Evolutionary conservation across 1,140 invertebrate genomes (phyloP).

Genomic region (Diplogasteroides magnus): DNA sequence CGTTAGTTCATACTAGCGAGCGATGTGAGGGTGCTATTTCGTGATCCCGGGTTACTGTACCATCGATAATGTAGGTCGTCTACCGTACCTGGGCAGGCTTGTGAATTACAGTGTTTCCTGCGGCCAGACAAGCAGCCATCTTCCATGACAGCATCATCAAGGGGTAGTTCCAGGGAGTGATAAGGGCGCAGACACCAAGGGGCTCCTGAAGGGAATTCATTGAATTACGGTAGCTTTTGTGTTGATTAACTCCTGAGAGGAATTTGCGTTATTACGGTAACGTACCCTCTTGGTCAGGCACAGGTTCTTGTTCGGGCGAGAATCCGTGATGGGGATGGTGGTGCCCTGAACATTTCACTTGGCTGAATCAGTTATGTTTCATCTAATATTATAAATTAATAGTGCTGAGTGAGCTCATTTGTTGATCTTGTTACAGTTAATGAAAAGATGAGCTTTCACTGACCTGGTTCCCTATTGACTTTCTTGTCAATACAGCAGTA

Average conservation of each 20-base stretch:
- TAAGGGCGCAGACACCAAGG: constrained; percentile 68
- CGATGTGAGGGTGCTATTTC: too few species aligned
- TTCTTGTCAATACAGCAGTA: too few species aligned
- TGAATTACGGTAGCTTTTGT: background rate
- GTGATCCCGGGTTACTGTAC: too few species aligned
- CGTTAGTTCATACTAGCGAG: too few species aligned
- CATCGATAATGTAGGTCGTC: too few species aligned
- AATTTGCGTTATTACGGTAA: background rate
- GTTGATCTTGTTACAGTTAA: too few species aligned
- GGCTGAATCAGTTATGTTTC: too few species aligned
- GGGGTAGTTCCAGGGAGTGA: constrained; percentile 67
- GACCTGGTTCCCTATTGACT: too few species aligned
- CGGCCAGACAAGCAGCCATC: constrained; percentile 65
- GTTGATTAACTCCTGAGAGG: background rate
- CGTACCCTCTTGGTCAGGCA: constrained; percentile 77
- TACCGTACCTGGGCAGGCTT: constrained; percentile 69
- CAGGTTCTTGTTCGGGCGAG: constrained; percentile 80
- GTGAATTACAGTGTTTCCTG: constrained; percentile 66
- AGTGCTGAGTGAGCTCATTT: constrained; percentile 10
- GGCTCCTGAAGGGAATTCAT: constrained; percentile 57
- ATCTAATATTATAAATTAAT: too few species aligned
- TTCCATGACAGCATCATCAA: constrained; percentile 62
- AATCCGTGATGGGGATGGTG: constrained; percentile 67
- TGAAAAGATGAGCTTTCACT: too few species aligned
- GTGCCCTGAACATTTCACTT: constrained; percentile 59